Conservation (phyloP, 2,888 invertebrate genomes). For the Spatulosminthurus flaviceps region DNA sequence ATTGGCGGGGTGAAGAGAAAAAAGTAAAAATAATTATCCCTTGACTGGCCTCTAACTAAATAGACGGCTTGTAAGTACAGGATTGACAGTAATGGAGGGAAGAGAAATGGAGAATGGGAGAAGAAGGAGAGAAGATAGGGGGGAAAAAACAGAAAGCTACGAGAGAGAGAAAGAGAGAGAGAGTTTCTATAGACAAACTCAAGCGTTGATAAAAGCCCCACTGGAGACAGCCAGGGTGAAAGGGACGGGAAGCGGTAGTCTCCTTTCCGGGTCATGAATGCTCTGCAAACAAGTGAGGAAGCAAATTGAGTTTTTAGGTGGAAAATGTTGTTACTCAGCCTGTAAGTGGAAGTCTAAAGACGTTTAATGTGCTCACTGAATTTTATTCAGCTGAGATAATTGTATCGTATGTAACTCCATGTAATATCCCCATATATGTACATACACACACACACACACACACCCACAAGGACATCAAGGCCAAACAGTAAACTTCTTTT, state of each 20-base stretch:
- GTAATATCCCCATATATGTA: too few relatives aligned
- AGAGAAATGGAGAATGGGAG: neutral
- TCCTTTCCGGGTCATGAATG: slow-evolving; percentile 9
- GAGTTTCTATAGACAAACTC: slow-evolving; percentile 1
- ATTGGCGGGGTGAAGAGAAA: neutral
- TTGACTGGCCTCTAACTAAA: neutral
- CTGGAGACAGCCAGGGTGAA: neutral
- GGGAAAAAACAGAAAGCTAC: neutral
- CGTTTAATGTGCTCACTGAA: slow-evolving; percentile 14
- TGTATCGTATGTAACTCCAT: neutral
- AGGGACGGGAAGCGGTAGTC: neutral
- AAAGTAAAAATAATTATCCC: neutral
- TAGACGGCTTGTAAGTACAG: neutral
- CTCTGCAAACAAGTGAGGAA: slow-evolving; percentile 8
- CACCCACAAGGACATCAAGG: too few relatives aligned
- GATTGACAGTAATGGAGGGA: slow-evolving; percentile 18
- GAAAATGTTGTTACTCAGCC: neutral
- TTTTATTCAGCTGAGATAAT: slow-evolving; percentile 18
- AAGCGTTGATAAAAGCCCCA: slow-evolving; percentile 18
- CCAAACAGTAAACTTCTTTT: too few relatives aligned
- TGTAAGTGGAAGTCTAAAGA: slow-evolving; percentile 14
- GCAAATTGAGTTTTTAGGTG: slow-evolving; percentile 18
- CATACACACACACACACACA: too few relatives aligned
- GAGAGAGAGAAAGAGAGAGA: too few relatives aligned
- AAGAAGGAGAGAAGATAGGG: slow-evolving; percentile 3